Conservation (phyloP, 2,888 invertebrate genomes). For the Scaptomyza polygonia region DNA sequence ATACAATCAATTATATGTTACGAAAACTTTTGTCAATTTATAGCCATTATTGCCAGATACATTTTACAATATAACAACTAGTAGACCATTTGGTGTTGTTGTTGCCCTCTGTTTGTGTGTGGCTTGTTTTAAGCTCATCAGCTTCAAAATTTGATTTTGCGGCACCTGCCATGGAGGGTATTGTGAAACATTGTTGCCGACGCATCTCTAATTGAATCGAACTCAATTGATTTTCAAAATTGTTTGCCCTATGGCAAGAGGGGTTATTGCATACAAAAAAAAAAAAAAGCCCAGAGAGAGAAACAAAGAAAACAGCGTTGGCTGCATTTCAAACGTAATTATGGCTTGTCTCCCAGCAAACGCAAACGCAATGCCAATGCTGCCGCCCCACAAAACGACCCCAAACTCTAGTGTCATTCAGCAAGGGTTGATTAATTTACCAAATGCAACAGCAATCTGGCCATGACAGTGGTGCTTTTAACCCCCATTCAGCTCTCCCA, state of each 20-base stretch:
- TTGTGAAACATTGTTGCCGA: constrained; percentile 49
- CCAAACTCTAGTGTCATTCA: constrained; percentile 9
- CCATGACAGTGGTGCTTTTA: constrained; percentile 39
- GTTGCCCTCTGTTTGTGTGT: constrained; percentile 32
- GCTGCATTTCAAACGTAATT: constrained; percentile 67
- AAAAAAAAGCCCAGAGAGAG: background rate
- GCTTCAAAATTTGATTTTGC: constrained; percentile 33
- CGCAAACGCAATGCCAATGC: constrained; percentile 8
- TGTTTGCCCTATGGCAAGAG: constrained; percentile 24
- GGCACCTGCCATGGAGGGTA: constrained; percentile 3
- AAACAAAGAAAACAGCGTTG: constrained; percentile 26
- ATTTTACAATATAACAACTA: too few relatives aligned
- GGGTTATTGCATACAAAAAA: constrained; percentile 12
- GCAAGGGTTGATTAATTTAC: constrained; percentile 74
- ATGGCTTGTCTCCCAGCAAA: constrained; percentile 55
- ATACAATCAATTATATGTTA: too few relatives aligned
- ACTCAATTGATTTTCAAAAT: constrained; percentile 67
- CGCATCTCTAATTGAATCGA: constrained; percentile 64
- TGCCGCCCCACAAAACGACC: background rate
- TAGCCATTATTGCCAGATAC: constrained; percentile 5
- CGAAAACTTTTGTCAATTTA: background rate
- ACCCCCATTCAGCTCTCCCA: background rate
- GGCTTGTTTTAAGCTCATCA: constrained; percentile 51
- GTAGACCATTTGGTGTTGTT: background rate
- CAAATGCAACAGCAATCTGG: constrained; percentile 60